Conservation (phyloP, 2,797 vertebrate genomes). For the Lacerta viridis region DNA sequence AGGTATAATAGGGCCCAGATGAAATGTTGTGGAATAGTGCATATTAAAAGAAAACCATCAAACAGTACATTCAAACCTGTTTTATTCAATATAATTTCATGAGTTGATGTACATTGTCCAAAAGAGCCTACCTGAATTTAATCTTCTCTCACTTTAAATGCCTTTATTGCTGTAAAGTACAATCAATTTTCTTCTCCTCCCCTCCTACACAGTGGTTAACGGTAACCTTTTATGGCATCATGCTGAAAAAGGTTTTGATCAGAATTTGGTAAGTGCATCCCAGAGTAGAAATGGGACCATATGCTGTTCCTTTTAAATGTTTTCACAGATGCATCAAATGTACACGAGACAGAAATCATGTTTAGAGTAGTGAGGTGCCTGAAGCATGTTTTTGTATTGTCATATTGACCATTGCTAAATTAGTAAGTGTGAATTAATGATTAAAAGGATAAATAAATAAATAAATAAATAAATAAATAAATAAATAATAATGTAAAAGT, state of each 20-base stretch:
- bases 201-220: constrained; percentile 49
- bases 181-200: constrained; percentile 64
- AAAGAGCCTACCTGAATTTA: constrained; percentile 46
- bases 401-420: not conserved
- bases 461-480: too few species aligned
- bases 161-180: constrained; percentile 65
- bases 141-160: constrained; percentile 71
- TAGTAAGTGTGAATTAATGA: not conserved
- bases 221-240: constrained; percentile 55
- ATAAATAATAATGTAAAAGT: not conserved
- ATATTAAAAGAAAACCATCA: constrained; percentile 70
- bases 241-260: constrained; percentile 58
- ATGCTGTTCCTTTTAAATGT: constrained; percentile 47
- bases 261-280: constrained; percentile 40
- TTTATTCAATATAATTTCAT: constrained; percentile 70
- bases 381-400: constrained; percentile 26
- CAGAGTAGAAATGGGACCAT: constrained; percentile 46
- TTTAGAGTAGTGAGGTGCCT: constrained; percentile 35
- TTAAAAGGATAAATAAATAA: constrained; percentile 18
- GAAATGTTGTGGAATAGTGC: constrained; percentile 61
- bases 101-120: constrained; percentile 59
- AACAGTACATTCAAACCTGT: constrained; percentile 71
- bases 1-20: constrained; percentile 73
- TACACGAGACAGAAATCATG: constrained; percentile 42
- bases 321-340: constrained; percentile 40